These are phyloP conservation scores for Gnathonemus echidnorhynchus DNA, from an alignment of 2,113 vertebrate genomes.

Conservation along the genomic window DNA sequence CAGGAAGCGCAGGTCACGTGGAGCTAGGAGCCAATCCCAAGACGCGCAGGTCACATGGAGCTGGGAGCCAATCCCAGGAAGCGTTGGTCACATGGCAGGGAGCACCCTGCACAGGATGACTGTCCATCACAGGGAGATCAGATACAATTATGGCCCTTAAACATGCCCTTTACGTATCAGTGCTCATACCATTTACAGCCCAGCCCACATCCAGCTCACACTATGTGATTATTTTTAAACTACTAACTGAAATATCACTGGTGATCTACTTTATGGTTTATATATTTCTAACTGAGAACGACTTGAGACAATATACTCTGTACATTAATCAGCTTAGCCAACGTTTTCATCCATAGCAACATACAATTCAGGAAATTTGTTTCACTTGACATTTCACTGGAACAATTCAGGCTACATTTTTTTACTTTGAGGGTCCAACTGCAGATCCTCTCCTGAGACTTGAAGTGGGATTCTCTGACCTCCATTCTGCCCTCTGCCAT, in stretches of 20 bases:
- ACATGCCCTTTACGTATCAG: neutral
- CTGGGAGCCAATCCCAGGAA: neutral
- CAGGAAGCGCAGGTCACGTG: neutral
- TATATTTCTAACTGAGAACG: neutral
- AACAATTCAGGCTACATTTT: neutral
- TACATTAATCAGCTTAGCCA: neutral
- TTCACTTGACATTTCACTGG: neutral
- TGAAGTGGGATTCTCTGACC: neutral
- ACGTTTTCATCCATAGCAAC: neutral
- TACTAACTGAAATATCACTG: constrained; percentile 1
- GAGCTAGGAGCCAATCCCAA: neutral
- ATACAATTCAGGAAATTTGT: neutral
- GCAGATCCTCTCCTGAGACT: neutral
- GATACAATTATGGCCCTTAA: neutral
- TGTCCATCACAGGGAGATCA: neutral
- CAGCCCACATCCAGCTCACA: neutral
- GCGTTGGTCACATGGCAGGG: neutral
- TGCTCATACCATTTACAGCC: neutral
- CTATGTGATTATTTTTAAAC: neutral
- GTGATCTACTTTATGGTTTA: neutral
- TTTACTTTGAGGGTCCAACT: neutral
- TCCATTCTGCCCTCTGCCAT: neutral
- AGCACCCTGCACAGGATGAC: neutral
- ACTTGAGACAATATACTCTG: neutral
- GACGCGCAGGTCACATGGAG: neutral